Evolutionary conservation across 2,797 vertebrate genomes (phyloP).

Genomic region (Xyrichtys novacula): DNA sequence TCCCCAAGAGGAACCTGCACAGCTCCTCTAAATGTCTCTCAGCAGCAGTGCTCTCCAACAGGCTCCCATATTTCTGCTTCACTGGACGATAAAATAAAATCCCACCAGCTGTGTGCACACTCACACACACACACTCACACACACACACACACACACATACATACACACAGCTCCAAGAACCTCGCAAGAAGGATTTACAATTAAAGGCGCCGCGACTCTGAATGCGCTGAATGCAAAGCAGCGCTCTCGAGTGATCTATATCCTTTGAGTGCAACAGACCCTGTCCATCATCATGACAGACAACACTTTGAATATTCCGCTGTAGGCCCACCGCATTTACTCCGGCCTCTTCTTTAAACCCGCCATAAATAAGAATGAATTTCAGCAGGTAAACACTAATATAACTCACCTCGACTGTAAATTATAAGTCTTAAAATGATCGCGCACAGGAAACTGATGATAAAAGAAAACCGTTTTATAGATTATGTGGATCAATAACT

Average conservation of each 20-base stretch:
- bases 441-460: slow-evolving; percentile 27
- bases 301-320: slow-evolving; percentile 35
- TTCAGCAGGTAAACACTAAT: slow-evolving; percentile 15
- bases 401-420: background rate
- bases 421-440: slow-evolving; percentile 21
- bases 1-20: slow-evolving; percentile 71
- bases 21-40: slow-evolving; percentile 77
- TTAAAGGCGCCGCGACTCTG: slow-evolving; percentile 56
- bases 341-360: slow-evolving; percentile 5
- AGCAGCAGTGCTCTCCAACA: slow-evolving; percentile 74
- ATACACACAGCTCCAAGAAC: slow-evolving; percentile 55
- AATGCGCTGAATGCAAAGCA: slow-evolving; percentile 58
- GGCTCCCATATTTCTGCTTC: slow-evolving; percentile 83
- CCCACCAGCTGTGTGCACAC: slow-evolving; percentile 50
- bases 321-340: slow-evolving; percentile 26
- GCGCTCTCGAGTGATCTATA: slow-evolving; percentile 55
- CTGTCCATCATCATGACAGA: slow-evolving; percentile 55
- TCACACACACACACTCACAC: slow-evolving; percentile 28
- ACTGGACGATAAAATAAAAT: slow-evolving; percentile 84
- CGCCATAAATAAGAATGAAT: slow-evolving; percentile 41
- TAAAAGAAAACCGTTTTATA: slow-evolving; percentile 21
- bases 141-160: slow-evolving; percentile 22
- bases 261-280: slow-evolving; percentile 46
- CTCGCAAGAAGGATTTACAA: slow-evolving; percentile 71
- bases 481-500: slow-evolving; percentile 29